These are phyloP conservation scores for Stegana nigrithorax DNA, from an alignment of 2,888 invertebrate species.

Conservation along the genomic window DNA sequence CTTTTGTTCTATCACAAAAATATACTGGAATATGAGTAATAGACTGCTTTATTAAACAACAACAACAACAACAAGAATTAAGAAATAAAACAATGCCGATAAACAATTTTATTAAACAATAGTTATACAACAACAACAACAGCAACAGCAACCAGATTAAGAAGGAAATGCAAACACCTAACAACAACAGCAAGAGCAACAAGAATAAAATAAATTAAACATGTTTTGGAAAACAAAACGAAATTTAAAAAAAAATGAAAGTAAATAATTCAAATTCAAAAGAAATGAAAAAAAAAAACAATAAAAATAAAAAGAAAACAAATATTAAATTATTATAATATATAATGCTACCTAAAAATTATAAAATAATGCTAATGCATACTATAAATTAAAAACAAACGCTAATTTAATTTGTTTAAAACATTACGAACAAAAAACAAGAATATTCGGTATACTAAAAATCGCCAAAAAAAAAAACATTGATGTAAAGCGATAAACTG, in stretches of 20 bases:
- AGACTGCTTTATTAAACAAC: constrained; percentile 38
- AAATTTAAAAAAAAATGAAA: constrained; percentile 5
- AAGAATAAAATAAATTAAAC: constrained; percentile 14
- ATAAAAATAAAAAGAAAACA: constrained; percentile 4
- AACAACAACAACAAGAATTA: constrained; percentile 15
- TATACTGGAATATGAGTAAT: constrained; percentile 84
- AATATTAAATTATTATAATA: background rate
- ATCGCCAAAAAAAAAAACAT: constrained; percentile 17
- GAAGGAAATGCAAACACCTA: too few relatives aligned
- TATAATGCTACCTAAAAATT: constrained; percentile 2
- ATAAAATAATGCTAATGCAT: constrained; percentile 17
- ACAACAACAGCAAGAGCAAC: constrained; percentile 7
- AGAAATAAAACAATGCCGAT: constrained; percentile 19
- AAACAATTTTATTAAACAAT: constrained; percentile 12
- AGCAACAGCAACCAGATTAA: constrained; percentile 2
- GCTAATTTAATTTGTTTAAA: constrained; percentile 15
- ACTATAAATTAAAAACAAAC: constrained; percentile 19
- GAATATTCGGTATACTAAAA: constrained; percentile 18
- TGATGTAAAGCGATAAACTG: background rate
- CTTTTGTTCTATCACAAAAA: constrained; percentile 97
- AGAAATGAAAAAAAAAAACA: constrained; percentile 8
- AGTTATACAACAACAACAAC: background rate
- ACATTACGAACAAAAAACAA: constrained; percentile 8
- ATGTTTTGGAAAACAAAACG: constrained; percentile 16
- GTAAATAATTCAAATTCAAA: constrained; percentile 14